Evolutionary conservation across 1,140 invertebrate genomes (phyloP).

Genomic region (Micrasema minimum): DNA sequence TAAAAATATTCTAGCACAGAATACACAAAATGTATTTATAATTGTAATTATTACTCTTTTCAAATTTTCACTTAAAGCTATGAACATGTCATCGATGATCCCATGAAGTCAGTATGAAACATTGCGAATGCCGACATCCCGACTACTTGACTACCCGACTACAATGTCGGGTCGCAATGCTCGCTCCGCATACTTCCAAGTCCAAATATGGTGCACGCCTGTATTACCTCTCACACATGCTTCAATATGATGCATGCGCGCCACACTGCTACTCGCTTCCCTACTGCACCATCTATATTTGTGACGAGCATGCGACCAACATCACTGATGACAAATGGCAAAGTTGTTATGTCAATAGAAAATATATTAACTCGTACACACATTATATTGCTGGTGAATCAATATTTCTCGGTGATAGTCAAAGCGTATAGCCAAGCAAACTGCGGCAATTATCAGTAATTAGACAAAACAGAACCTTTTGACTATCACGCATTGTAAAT

Average conservation of each 20-base stretch:
- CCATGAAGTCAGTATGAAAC: conserved; percentile 41
- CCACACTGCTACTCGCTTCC: not conserved
- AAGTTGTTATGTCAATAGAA: conserved; percentile 23
- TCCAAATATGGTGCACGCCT: too few relatives aligned
- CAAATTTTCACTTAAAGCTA: conserved; percentile 53
- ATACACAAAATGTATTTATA: conserved; percentile 51
- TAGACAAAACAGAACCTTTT: conserved; percentile 41
- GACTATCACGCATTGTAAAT: conserved; percentile 45
- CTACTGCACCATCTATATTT: not conserved
- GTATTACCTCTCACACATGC: not conserved
- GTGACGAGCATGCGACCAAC: conserved; percentile 27
- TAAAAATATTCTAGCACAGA: conserved; percentile 53
- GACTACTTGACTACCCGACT: too few relatives aligned
- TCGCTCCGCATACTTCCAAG: too few relatives aligned
- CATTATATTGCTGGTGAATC: conserved; percentile 51
- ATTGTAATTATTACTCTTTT: conserved; percentile 48
- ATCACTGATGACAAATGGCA: conserved; percentile 47
- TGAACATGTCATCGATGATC: conserved; percentile 53
- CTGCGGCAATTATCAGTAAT: conserved; percentile 34
- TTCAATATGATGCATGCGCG: conserved; percentile 17
- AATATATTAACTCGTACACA: conserved; percentile 41
- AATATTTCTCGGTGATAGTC: conserved; percentile 42
- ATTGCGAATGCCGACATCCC: not conserved
- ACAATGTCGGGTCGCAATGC: too few relatives aligned
- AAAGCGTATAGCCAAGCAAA: conserved; percentile 44